phyloP scores from a whole-genome alignment of 37 sponge, comb jelly and placozoan genomes.

The Amphimedon queenslandica region DNA sequence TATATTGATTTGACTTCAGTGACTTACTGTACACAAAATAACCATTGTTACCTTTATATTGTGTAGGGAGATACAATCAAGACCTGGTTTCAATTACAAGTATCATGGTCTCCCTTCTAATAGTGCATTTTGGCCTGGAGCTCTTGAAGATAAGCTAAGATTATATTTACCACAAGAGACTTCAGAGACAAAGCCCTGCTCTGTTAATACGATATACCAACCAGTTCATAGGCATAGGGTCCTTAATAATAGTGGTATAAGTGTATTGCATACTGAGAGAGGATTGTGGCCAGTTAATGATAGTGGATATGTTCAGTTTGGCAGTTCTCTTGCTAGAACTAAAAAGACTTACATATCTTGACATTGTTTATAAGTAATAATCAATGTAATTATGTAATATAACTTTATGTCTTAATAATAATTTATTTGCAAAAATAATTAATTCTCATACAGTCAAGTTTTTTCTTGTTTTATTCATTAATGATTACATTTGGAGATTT shows the following conservation, averaged over 20 bases:
- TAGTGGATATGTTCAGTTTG: constrained; percentile 63
- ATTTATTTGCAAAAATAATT: neutral
- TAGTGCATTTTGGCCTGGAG: constrained; percentile 71
- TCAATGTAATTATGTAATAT: no score
- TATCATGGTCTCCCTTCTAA: constrained; percentile 51
- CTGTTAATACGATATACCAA: constrained; percentile 54
- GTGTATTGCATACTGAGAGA: neutral
- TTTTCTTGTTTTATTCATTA: neutral
- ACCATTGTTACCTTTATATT: neutral
- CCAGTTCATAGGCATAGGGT: constrained; percentile 17
- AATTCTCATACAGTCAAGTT: neutral
- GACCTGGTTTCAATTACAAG: constrained; percentile 44
- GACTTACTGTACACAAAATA: neutral
- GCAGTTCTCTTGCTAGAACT: constrained; percentile 11
- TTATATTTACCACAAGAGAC: constrained; percentile 33
- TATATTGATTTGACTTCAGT: no score
- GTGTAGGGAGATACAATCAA: constrained; percentile 35
- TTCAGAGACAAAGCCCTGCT: constrained; percentile 16
- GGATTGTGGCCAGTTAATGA: constrained; percentile 51
- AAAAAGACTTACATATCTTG: neutral
- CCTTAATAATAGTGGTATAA: neutral
- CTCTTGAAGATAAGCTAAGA: constrained; percentile 51
- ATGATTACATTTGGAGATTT: neutral
- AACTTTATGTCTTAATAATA: no score
- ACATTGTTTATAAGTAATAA: no score